Percentiles rank a stretch among this genome's conserved stretches.
phyloP scores from a whole-genome alignment of 2,888 invertebrate species.

The Priocnemis perturbator region DNA sequence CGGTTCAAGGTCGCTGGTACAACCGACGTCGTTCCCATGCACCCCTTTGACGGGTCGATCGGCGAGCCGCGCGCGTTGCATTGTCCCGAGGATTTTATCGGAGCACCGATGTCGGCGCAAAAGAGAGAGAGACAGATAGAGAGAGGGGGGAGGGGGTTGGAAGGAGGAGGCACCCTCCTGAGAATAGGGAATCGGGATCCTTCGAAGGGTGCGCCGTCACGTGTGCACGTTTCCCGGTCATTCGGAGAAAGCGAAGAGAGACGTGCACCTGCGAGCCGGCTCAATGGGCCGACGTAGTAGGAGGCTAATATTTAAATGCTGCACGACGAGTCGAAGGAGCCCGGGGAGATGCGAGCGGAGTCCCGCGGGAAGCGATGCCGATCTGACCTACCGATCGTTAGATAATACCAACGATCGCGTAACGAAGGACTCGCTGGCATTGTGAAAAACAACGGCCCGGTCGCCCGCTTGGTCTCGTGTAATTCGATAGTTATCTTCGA shows the following conservation, averaged over 20 bases:
- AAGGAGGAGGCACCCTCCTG: conserved; percentile 42
- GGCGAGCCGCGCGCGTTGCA: conserved; percentile 37
- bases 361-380: conserved; percentile 33
- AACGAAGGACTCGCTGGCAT: conserved; percentile 37
- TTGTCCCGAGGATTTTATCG: conserved; percentile 48
- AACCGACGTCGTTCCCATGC: conserved; percentile 51
- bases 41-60: conserved; percentile 54
- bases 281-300: conserved; percentile 57
- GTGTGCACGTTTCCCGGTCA: conserved; percentile 49
- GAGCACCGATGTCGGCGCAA: conserved; percentile 22
- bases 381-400: conserved; percentile 64
- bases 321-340: conserved; percentile 39
- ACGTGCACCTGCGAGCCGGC: conserved; percentile 60
- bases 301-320: conserved; percentile 72
- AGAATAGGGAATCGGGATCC: conserved; percentile 52
- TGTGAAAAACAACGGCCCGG: conserved; percentile 23
- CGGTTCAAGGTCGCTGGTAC: conserved; percentile 37
- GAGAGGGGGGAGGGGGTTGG: conserved; percentile 16
- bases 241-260: conserved; percentile 50
- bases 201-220: conserved; percentile 48
- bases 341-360: conserved; percentile 32
- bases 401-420: conserved; percentile 65
- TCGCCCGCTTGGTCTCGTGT: not conserved
- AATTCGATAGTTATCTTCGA: conserved; percentile 1
- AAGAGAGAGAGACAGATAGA: no score